Evolutionary conservation across 23 tunicate species (phyloP).

Genomic region (Styela clava): DNA sequence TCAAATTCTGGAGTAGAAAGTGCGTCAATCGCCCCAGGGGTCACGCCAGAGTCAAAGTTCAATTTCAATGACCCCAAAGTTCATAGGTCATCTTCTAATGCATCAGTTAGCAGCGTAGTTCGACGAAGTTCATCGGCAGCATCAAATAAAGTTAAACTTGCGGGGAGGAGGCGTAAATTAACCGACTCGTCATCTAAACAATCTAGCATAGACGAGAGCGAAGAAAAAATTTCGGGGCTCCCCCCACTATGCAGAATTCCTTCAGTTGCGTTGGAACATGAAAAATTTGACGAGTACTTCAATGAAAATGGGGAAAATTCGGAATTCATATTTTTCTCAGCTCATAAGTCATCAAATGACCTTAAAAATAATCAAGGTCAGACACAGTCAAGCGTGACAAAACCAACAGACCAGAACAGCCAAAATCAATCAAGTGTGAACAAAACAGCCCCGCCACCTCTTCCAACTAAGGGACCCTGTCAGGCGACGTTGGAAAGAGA

Average conservation of each 20-base stretch:
- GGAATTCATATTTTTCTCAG: not conserved
- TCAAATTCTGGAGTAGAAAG: not conserved
- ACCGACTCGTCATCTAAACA: slow-evolving; percentile 32
- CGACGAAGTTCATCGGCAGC: slow-evolving; percentile 7
- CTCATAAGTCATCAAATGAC: not conserved
- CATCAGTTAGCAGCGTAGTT: not conserved
- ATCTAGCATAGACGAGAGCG: not conserved
- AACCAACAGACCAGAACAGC: not conserved
- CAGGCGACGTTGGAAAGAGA: not conserved
- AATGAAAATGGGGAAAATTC: slow-evolving; percentile 2
- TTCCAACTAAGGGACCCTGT: not conserved
- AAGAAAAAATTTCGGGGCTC: not conserved
- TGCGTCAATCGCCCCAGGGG: not conserved
- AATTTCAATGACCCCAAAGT: slow-evolving; percentile 23
- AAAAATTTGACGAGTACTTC: slow-evolving; percentile 61
- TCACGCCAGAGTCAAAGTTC: slow-evolving; percentile 19
- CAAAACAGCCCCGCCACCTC: slow-evolving; percentile 16
- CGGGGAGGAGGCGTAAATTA: slow-evolving; percentile 31
- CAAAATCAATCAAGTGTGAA: not conserved
- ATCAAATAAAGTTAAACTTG: slow-evolving; percentile 12
- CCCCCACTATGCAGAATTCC: slow-evolving; percentile 58
- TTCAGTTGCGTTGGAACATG: slow-evolving; percentile 67
- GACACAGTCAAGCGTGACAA: not conserved
- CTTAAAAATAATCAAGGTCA: not conserved
- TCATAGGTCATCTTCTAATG: slow-evolving; percentile 3